phyloP scores from a whole-genome alignment of 2,888 invertebrate genomes.

The Dascillus cervinus region DNA sequence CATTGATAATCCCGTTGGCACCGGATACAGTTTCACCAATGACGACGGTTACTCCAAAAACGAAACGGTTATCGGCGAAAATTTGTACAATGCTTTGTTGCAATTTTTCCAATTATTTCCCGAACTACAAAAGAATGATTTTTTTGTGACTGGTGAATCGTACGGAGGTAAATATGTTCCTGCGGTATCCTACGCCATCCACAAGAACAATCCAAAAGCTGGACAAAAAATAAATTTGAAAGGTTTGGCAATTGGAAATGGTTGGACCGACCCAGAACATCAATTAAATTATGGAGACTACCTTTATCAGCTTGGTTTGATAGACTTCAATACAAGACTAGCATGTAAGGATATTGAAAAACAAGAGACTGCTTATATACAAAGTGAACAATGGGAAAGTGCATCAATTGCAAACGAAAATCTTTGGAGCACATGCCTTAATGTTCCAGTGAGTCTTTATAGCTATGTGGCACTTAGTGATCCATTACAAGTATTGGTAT shows the following conservation, averaged over 20 bases:
- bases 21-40: slow-evolving; percentile 86
- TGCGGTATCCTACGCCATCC: slow-evolving; percentile 66
- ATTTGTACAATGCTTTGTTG: slow-evolving; percentile 65
- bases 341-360: slow-evolving; percentile 55
- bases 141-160: slow-evolving; percentile 85
- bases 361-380: slow-evolving; percentile 52
- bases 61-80: slow-evolving; percentile 71
- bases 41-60: slow-evolving; percentile 75
- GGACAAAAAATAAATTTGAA: slow-evolving; percentile 61
- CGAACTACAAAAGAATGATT: slow-evolving; percentile 63
- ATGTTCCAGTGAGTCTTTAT: no score
- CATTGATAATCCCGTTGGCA: slow-evolving; percentile 89
- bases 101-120: slow-evolving; percentile 84
- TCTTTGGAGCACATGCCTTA: slow-evolving; percentile 65
- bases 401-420: no score
- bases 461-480: no score
- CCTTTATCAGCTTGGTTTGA: slow-evolving; percentile 67
- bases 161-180: slow-evolving; percentile 81
- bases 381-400: slow-evolving; percentile 54
- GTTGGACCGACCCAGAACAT: slow-evolving; percentile 69
- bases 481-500: no score
- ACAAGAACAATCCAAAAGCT: slow-evolving; percentile 53
- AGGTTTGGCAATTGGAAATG: slow-evolving; percentile 73
- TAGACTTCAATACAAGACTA: slow-evolving; percentile 55
- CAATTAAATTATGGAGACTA: slow-evolving; percentile 73